Evolutionary conservation across 2,797 vertebrate genomes (phyloP).

Genomic region (Psittacula echo): DNA sequence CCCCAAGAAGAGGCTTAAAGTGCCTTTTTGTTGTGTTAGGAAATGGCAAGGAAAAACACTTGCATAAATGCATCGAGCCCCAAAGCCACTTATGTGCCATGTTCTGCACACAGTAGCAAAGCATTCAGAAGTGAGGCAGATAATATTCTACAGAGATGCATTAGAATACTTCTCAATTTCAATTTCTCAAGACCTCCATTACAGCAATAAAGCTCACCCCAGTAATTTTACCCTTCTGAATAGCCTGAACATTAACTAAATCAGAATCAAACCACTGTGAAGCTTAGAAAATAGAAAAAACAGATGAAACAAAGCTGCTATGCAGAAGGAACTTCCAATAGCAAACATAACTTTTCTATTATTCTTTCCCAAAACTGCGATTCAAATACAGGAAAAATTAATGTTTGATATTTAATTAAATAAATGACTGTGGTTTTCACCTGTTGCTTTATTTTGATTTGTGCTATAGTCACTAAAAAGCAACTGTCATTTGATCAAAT

Average conservation of each 20-base stretch:
- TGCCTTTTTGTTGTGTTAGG: constrained; percentile 38
- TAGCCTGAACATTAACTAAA: constrained; percentile 67
- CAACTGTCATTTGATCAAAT: not conserved
- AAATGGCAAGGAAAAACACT: constrained; percentile 4
- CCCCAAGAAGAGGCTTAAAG: constrained; percentile 21
- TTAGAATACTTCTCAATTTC: constrained; percentile 66
- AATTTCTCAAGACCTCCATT: constrained; percentile 67
- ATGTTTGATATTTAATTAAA: not conserved
- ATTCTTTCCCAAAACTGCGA: not conserved
- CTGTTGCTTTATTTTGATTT: not conserved
- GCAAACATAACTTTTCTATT: not conserved
- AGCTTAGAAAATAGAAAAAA: not conserved
- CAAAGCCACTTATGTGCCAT: constrained; percentile 59
- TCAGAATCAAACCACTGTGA: constrained; percentile 42
- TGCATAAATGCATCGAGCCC: not conserved
- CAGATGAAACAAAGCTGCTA: not conserved
- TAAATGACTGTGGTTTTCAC: not conserved
- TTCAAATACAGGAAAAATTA: not conserved
- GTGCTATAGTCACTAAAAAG: not conserved
- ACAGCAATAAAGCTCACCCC: constrained; percentile 50
- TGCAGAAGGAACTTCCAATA: not conserved
- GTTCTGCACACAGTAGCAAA: constrained; percentile 46
- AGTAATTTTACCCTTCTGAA: constrained; percentile 68
- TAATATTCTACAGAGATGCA: constrained; percentile 64
- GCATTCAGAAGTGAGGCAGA: constrained; percentile 42